A percentile compares a stretch with the other conserved stretches of the same genome.
These are phyloP conservation scores for Homarus gammarus DNA, from an alignment of 2,888 invertebrate species.

Conservation along the genomic window DNA sequence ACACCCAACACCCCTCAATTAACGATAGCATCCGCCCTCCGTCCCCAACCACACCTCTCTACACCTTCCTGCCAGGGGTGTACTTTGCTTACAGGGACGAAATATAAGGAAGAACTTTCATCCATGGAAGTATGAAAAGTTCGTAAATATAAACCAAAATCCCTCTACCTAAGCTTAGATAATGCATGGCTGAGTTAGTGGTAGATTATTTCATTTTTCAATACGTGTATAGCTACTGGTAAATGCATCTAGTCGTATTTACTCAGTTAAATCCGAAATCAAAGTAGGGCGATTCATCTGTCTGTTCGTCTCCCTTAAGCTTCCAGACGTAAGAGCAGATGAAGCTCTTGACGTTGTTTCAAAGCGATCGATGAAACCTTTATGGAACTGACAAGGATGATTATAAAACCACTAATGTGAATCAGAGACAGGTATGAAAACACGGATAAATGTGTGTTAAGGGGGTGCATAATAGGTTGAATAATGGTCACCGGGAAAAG, in stretches of 20 bases:
- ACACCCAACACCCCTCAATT: neutral
- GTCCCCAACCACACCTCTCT: neutral
- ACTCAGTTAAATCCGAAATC: conserved; percentile 1
- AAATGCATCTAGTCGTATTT: neutral
- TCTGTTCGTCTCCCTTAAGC: conserved; percentile 18
- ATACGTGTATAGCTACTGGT: too few relatives aligned
- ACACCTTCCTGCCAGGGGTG: too few relatives aligned
- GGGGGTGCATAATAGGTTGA: conserved; percentile 21
- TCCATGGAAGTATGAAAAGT: too few relatives aligned
- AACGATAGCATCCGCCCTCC: neutral
- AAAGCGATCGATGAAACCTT: conserved; percentile 5
- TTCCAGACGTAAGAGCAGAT: conserved; percentile 35
- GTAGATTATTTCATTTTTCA: too few relatives aligned
- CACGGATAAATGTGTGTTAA: neutral
- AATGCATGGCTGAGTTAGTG: too few relatives aligned
- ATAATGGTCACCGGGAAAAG: conserved; percentile 16
- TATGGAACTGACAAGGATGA: neutral
- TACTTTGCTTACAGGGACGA: too few relatives aligned
- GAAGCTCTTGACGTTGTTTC: neutral
- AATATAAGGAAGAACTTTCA: too few relatives aligned
- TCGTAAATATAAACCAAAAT: too few relatives aligned
- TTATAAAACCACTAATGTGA: conserved; percentile 8
- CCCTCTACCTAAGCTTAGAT: too few relatives aligned
- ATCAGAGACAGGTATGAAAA: neutral
- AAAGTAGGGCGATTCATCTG: neutral